Evolutionary conservation across 2,888 invertebrate genomes (phyloP), one percentile per base, ranked within the genome.

Genomic region (Lasioglossum figueresi): DNA sequence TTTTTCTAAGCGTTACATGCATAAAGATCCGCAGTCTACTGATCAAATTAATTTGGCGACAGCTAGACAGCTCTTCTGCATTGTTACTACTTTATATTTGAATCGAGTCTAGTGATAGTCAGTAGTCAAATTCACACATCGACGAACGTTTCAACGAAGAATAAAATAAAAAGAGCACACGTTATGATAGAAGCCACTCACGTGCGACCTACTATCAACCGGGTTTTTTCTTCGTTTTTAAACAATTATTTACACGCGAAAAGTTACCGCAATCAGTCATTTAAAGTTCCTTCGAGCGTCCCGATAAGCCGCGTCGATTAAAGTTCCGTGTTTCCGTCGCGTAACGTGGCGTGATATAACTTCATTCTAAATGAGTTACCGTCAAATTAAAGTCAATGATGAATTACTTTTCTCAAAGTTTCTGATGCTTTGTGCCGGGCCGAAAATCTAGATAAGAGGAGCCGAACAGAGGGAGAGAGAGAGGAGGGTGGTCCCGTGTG

Each of bases 281-380:
- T 68, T 48, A 37, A 71, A 27, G 52, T 73, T 63, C 31, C n/a
- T 73, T 52, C 19, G 45, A 66, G 66, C 27, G 48, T 70, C 37
- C n/a, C 66, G 83, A 83, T 83, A 83, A 83, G 52, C n/a, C 56
- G 63, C 31, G 79, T 63, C 31, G 71, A 79, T 79, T 79, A 79
- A 68, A 82, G 73, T 83, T 73, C 48, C 82, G 68, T 48, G 76
- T 70, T 73, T 63, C 48, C 34, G 79, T 66, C 66, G 45, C 40
- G 63, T 73, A 72, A 72, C 52, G 48, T 84, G 52, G 72, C 79
- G 76, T 83, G 83, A 83, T 72, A 66, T 27, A 5, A 27, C 70
- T 74, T 31, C 45, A n/a, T 83, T 76, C 27, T 68, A 70, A 80
- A 74, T 72, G 72, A 76, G 66, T 31, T 40, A 75, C 76, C 79